Percentiles rank a stretch among this genome's conserved stretches.
Conservation (phyloP, 2,797 vertebrate genomes). For the Antrozous pallidus region DNA sequence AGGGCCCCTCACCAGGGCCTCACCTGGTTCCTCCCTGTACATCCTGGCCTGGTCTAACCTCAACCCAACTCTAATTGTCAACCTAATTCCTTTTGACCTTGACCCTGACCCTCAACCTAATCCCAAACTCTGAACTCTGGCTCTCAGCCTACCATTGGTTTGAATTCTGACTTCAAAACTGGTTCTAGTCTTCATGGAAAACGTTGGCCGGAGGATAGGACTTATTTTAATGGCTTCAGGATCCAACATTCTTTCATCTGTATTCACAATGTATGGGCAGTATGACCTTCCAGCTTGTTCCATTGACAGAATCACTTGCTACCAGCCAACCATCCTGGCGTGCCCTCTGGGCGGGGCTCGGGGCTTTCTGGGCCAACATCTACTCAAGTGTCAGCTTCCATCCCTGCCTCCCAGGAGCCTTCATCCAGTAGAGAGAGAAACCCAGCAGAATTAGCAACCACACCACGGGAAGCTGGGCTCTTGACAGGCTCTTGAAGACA, state of each 20-base stretch:
- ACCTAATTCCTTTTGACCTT: neutral
- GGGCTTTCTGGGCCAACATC: neutral
- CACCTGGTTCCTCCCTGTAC: neutral
- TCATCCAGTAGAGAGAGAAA: neutral
- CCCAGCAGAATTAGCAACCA: neutral
- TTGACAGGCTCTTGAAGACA: conserved; percentile 6
- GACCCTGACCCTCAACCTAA: neutral
- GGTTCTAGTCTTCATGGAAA: neutral
- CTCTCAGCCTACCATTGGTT: too few species aligned
- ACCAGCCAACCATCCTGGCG: accelerated
- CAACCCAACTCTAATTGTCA: neutral
- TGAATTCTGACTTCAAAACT: neutral
- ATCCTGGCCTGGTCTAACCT: neutral
- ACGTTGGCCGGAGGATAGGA: neutral
- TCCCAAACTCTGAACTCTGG: neutral
- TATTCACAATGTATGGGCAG: neutral
- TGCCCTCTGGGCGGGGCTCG: neutral
- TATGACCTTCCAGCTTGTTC: neutral
- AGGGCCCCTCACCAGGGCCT: neutral
- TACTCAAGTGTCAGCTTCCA: neutral
- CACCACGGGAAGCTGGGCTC: neutral
- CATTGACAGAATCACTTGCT: neutral
- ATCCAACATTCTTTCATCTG: neutral
- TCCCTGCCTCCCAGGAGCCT: neutral
- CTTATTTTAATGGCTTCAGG: neutral